Conservation (phyloP, 2,113 vertebrate genomes). For the Variabilichromis moorii region DNA sequence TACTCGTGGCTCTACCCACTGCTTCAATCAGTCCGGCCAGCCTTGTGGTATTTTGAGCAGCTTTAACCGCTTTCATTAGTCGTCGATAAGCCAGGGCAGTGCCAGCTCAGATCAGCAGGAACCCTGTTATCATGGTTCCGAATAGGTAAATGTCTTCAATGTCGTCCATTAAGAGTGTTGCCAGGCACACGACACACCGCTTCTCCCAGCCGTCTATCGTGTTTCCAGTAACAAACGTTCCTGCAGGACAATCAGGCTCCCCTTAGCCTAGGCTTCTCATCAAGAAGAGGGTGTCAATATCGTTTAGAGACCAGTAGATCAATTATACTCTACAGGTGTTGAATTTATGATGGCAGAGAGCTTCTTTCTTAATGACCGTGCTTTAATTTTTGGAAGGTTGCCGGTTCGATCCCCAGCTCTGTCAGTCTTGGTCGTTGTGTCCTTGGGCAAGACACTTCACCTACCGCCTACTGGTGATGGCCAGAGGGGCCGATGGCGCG, state of each 20-base stretch:
- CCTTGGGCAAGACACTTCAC: background rate
- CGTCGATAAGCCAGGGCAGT: accelerated
- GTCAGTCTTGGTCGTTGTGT: background rate
- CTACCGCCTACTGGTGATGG: accelerated
- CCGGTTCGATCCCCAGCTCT: background rate
- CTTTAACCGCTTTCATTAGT: background rate
- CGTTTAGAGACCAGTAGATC: background rate
- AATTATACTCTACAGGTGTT: background rate
- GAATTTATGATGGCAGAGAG: background rate
- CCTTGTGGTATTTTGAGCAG: background rate
- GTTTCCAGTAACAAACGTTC: background rate
- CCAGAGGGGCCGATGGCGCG: accelerated
- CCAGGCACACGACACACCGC: background rate
- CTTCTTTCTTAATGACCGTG: background rate
- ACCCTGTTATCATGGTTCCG: background rate
- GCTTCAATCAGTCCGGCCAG: background rate
- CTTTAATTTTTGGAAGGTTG: background rate
- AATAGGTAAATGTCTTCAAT: background rate
- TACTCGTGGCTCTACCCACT: background rate
- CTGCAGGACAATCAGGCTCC: background rate
- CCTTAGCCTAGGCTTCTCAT: background rate
- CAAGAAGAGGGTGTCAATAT: background rate
- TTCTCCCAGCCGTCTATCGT: background rate
- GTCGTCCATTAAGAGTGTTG: background rate
- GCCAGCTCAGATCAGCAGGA: background rate